These are phyloP conservation scores for Ataeniobius toweri DNA, from an alignment of 2,797 vertebrate genomes.

Conservation along the genomic window DNA sequence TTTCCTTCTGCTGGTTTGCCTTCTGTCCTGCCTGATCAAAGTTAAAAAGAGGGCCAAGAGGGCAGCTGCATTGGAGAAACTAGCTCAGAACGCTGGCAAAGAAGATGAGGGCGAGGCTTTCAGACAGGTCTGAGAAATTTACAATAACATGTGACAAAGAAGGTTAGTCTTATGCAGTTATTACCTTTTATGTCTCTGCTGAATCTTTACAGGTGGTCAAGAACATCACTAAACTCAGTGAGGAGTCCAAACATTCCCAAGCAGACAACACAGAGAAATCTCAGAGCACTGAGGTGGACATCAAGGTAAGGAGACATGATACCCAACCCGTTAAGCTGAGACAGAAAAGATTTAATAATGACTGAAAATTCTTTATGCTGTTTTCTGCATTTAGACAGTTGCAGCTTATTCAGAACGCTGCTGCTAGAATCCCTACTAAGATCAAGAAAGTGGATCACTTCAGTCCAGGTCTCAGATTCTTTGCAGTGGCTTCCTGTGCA, in stretches of 20 bases:
- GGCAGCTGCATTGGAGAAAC: constrained; percentile 77
- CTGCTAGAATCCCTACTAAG: constrained; percentile 67
- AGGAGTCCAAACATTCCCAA: constrained; percentile 83
- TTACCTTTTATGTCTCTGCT: constrained; percentile 2
- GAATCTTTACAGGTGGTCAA: constrained; percentile 78
- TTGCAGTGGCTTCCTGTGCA: constrained; percentile 60
- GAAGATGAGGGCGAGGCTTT: constrained; percentile 82
- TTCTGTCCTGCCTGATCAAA: constrained; percentile 83
- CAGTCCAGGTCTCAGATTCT: constrained; percentile 68
- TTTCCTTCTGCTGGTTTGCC: constrained; percentile 81
- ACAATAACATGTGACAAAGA: not conserved
- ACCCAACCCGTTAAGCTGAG: constrained; percentile 1
- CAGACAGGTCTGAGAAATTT: constrained; percentile 75
- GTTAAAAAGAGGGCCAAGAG: constrained; percentile 81
- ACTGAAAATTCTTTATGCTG: constrained; percentile 45
- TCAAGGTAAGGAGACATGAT: constrained; percentile 73
- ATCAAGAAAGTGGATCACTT: constrained; percentile 63
- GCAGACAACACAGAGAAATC: constrained; percentile 84
- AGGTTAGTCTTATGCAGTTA: not conserved
- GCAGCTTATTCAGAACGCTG: constrained; percentile 67
- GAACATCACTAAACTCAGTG: constrained; percentile 82
- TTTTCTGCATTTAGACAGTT: constrained; percentile 66
- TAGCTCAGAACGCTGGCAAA: constrained; percentile 79
- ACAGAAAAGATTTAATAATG: constrained; percentile 41
- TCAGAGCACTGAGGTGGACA: constrained; percentile 85